A percentile compares a stretch with the other conserved stretches of the same genome.
These are phyloP conservation scores for Leucozona laternaria DNA, from an alignment of 2,888 invertebrate species.

Conservation along the genomic window DNA sequence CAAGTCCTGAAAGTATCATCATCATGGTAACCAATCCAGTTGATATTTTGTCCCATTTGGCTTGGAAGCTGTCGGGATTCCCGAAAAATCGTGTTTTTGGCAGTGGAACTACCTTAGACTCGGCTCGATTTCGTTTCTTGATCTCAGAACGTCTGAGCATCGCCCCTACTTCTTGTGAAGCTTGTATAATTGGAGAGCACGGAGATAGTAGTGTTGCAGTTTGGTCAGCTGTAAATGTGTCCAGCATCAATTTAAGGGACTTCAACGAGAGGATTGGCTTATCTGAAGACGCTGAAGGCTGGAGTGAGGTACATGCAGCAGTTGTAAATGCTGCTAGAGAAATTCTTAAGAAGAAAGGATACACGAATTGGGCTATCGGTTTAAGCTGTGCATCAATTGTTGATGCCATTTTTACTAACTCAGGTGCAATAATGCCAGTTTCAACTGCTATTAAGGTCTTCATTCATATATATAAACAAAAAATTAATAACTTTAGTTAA, in stretches of 20 bases:
- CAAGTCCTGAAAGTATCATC: conserved; percentile 92
- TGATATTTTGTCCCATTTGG: conserved; percentile 93
- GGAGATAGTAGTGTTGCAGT: conserved; percentile 94
- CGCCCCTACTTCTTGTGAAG: conserved; percentile 91
- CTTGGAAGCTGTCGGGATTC: conserved; percentile 94
- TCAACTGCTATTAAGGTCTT: conserved; percentile 88
- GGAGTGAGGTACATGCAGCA: conserved; percentile 88
- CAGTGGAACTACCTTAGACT: conserved; percentile 95
- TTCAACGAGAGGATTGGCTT: conserved; percentile 89
- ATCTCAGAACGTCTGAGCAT: conserved; percentile 90
- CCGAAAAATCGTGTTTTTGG: conserved; percentile 93
- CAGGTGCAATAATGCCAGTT: conserved; percentile 88
- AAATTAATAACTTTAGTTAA: neutral
- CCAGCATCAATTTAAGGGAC: conserved; percentile 90
- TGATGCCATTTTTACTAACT: conserved; percentile 88
- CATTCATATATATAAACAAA: neutral
- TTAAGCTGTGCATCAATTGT: conserved; percentile 88
- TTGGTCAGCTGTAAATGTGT: conserved; percentile 95
- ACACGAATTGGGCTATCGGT: conserved; percentile 94
- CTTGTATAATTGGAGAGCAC: conserved; percentile 95
- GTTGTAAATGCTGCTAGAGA: conserved; percentile 92
- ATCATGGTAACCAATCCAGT: conserved; percentile 94
- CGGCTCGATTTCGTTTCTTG: conserved; percentile 92
- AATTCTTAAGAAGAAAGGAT: conserved; percentile 91
- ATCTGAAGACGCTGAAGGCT: conserved; percentile 88